Conservation (phyloP, 2,888 invertebrate genomes). For the Rhorus exstirpatorius region DNA sequence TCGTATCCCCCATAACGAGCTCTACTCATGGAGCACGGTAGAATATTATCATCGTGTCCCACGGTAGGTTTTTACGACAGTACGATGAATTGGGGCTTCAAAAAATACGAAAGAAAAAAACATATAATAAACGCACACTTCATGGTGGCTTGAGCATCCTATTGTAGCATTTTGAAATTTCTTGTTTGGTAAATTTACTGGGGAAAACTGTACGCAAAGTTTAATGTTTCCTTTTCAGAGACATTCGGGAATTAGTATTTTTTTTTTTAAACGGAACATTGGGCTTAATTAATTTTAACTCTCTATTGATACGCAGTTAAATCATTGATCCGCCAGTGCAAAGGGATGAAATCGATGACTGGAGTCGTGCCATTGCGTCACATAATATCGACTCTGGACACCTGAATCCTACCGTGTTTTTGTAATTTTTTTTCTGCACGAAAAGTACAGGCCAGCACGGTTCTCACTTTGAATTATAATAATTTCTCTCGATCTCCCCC, state of each 20-base stretch:
- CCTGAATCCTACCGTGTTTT: constrained; percentile 66
- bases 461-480: constrained; percentile 80
- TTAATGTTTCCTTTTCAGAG: too few relatives aligned
- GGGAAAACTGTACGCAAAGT: too few relatives aligned
- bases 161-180: background rate
- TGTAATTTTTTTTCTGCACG: constrained; percentile 22
- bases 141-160: background rate
- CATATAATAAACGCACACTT: too few relatives aligned
- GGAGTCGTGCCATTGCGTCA: constrained; percentile 72
- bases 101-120: constrained; percentile 22
- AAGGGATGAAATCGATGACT: constrained; percentile 56
- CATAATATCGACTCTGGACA: constrained; percentile 74
- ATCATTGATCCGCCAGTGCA: too few relatives aligned
- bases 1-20: constrained; percentile 31
- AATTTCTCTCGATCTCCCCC: constrained; percentile 75
- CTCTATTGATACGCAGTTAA: too few relatives aligned
- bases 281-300: too few relatives aligned
- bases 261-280: too few relatives aligned
- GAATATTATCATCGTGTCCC: constrained; percentile 34
- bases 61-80: constrained; percentile 5
- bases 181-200: too few relatives aligned
- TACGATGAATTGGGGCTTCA: constrained; percentile 2
- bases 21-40: constrained; percentile 10
- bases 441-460: constrained; percentile 20
- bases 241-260: too few relatives aligned